phyloP scores from a whole-genome alignment of 2,888 invertebrate genomes.

The Galerucella pusilla region DNA sequence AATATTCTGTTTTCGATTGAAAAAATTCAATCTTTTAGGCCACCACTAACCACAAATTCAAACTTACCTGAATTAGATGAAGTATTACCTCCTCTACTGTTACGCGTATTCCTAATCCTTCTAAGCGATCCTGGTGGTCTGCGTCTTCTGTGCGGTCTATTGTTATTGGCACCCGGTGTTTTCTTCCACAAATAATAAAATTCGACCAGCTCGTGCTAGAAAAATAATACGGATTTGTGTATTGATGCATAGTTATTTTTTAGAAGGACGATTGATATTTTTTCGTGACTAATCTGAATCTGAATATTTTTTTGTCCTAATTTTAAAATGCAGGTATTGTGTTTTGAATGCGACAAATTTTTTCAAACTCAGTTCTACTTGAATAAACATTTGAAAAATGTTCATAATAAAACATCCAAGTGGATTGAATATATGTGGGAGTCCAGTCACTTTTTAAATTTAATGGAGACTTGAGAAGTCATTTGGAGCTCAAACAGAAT shows the following conservation, averaged over 20 bases:
- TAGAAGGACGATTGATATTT: no score
- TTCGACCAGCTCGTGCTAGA: conserved; percentile 92
- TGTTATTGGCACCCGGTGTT: conserved; percentile 96
- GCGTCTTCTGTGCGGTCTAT: conserved; percentile 91
- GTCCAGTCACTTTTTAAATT: no score
- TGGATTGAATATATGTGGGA: no score
- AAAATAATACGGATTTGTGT: no score
- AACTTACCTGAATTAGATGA: conserved; percentile 65
- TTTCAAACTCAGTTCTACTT: neutral
- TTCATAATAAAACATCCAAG: neutral
- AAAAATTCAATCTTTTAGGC: conserved; percentile 49
- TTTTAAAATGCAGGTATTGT: no score
- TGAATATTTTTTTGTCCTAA: neutral
- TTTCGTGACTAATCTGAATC: neutral
- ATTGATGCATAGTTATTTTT: no score
- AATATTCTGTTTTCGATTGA: conserved; percentile 26
- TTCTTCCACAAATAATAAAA: conserved; percentile 99
- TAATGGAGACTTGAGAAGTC: no score
- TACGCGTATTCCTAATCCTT: conserved; percentile 88
- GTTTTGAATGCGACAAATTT: neutral
- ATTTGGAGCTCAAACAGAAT: no score
- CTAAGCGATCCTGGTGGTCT: conserved; percentile 84
- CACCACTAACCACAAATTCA: conserved; percentile 50
- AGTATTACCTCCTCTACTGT: conserved; percentile 78
- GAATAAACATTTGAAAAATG: neutral